Base-by-base conservation (phyloP, 2,113 vertebrate genomes). In the Actinemys pallida region DNA sequence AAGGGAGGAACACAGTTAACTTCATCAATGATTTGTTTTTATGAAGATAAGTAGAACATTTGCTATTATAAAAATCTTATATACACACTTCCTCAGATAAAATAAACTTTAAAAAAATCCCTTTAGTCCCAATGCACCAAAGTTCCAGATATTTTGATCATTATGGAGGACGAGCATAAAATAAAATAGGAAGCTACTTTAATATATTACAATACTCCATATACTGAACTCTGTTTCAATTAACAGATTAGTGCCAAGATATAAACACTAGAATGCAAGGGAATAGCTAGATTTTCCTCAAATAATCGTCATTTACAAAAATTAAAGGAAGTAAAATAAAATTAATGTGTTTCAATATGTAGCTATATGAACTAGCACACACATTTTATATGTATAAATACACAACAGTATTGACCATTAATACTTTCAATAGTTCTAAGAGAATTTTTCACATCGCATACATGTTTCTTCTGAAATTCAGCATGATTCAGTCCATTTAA, bases 371-470 rank as follows among this genome's bases (percentile, higher is more conserved):
- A 76, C 20, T 76, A 76, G 10, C 6, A 76, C 24, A 5, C 42
- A 72, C 10, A 69, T 39, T 69, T 14, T 57, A 39, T 12, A 35
- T 24, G 42, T 35, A 47, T 54, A 59, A 14, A 81, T 24, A 56
- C 22, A 47, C 16, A 10, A 62, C 20, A 27, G 49, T 45, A 47
- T 8, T 59, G 24, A 56, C 81, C 93, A n/a, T 3, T 85, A 10
- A 20, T 16, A 20, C 95, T 93, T 45, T 96, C 83, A 82, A 8
- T 42, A 7, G 84, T 79, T 72, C 91, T 86, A 87, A 50, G 54
- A 96, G 17, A 88, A 96, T 91, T 88, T 95, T 89, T 92, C 90
- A 87, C 96, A 96, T 96, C 79, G 95, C 92, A 89, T 85, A 88
- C 72, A 45, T 75, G 72, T 59, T 91, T n/a, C 2, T 89, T 95